A percentile compares a stretch with the other conserved stretches of the same genome.
Conservation (phyloP, 2,113 vertebrate genomes). For the Eleginops maclovinus region DNA sequence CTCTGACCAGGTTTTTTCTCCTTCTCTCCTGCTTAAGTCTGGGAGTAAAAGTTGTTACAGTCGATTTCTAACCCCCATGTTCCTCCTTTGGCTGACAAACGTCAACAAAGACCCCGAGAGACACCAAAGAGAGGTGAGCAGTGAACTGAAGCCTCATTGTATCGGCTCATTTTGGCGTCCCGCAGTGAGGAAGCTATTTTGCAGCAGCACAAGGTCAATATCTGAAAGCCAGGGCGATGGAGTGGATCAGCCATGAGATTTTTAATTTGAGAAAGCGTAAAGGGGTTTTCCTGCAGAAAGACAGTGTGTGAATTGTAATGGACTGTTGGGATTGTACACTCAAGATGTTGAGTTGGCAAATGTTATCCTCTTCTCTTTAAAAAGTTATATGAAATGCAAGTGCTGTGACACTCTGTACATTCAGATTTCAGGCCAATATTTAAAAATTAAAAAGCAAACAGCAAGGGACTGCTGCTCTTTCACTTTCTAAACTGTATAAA, state of each 20-base stretch:
- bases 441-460: too few relatives aligned
- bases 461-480: not conserved
- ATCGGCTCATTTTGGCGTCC: slow-evolving; percentile 79
- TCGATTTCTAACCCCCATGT: slow-evolving; percentile 69
- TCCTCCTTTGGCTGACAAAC: slow-evolving; percentile 80
- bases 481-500: slow-evolving; percentile 13
- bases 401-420: too few relatives aligned
- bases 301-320: slow-evolving; percentile 68
- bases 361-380: slow-evolving; percentile 33
- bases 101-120: slow-evolving; percentile 81
- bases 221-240: slow-evolving; percentile 76
- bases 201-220: slow-evolving; percentile 81
- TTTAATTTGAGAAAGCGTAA: slow-evolving; percentile 77
- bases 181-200: slow-evolving; percentile 82
- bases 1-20: slow-evolving; percentile 41
- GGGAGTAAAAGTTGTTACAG: slow-evolving; percentile 66
- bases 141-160: slow-evolving; percentile 83
- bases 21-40: slow-evolving; percentile 47
- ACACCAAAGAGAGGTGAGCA: slow-evolving; percentile 82
- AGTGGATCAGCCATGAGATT: slow-evolving; percentile 76
- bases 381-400: slow-evolving; percentile 10
- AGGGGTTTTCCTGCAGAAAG: slow-evolving; percentile 63
- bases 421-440: too few relatives aligned
- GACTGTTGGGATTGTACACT: slow-evolving; percentile 50
- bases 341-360: slow-evolving; percentile 47